Evolutionary conservation across 2,113 vertebrate species (phyloP).

Genomic region (Piaya cayana): DNA sequence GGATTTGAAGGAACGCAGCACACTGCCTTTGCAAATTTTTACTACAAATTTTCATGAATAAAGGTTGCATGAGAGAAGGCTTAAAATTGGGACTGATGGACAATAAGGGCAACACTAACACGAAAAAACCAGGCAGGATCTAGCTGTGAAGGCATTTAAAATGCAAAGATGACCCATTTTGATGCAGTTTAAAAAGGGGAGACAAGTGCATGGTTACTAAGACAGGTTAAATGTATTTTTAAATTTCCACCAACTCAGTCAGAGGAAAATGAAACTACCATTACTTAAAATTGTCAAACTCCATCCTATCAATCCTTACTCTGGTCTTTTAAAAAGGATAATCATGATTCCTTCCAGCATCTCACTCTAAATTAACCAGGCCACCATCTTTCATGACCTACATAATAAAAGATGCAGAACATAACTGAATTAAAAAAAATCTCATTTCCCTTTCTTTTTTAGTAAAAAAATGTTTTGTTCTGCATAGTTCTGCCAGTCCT

Average conservation of each 20-base stretch:
- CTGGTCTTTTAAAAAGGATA: not conserved
- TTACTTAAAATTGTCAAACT: not conserved
- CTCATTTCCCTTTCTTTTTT: not conserved
- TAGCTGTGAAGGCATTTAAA: not conserved
- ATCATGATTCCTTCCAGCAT: not conserved
- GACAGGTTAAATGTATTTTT: not conserved
- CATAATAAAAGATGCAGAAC: not conserved
- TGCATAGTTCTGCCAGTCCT: not conserved
- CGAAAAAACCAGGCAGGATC: not conserved
- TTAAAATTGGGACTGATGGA: not conserved
- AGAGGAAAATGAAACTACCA: not conserved
- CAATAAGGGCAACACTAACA: not conserved
- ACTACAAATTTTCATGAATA: not conserved
- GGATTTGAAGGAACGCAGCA: not conserved
- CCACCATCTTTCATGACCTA: not conserved
- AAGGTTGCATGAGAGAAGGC: not conserved
- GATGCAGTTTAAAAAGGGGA: not conserved
- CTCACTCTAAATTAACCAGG: not conserved
- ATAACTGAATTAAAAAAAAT: not conserved
- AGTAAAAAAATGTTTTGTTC: not conserved
- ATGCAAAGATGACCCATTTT: not conserved
- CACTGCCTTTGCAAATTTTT: not conserved
- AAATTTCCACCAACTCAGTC: not conserved
- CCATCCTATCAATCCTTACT: not conserved
- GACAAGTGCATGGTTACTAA: not conserved